Percentiles rank a stretch among this genome's conserved stretches.
Evolutionary conservation across 2,113 vertebrate genomes (phyloP).

Genomic region (Trinectes maculatus): DNA sequence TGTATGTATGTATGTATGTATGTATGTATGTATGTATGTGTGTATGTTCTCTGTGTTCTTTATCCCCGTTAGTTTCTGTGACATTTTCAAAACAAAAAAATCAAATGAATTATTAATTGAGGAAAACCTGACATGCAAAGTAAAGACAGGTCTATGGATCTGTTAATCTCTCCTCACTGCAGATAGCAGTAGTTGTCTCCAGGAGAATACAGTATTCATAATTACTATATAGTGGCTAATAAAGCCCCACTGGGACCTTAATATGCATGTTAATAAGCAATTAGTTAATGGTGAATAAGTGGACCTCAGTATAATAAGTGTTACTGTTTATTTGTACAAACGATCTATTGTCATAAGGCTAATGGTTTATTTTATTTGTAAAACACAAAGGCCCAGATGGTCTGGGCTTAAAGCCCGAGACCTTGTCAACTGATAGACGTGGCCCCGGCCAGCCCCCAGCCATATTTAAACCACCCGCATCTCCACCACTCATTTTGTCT

Average conservation of each 20-base stretch:
- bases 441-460: conserved; percentile 12
- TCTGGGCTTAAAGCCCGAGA: background rate
- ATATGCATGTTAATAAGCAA: too few relatives aligned
- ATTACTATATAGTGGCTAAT: background rate
- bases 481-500: conserved; percentile 23
- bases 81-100: conserved; percentile 62
- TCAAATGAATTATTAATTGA: conserved; percentile 10
- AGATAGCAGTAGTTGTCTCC: too few relatives aligned
- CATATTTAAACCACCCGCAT: conserved; percentile 17
- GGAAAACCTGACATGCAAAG: conserved; percentile 10
- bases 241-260: background rate
- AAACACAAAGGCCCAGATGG: background rate
- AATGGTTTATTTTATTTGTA: background rate
- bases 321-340: background rate
- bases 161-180: conserved; percentile 7
- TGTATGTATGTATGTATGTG: too few relatives aligned
- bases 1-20: too few relatives aligned
- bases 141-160: conserved; percentile 28
- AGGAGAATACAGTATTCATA: too few relatives aligned
- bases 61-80: conserved; percentile 41
- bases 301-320: background rate
- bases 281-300: background rate
- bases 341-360: background rate
- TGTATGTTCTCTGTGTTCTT: conserved; percentile 27
- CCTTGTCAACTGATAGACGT: background rate